A percentile compares a stretch with the other conserved stretches of the same genome.
Conservation (phyloP, 2,113 vertebrate species). For the Sigmodon hispidus region DNA sequence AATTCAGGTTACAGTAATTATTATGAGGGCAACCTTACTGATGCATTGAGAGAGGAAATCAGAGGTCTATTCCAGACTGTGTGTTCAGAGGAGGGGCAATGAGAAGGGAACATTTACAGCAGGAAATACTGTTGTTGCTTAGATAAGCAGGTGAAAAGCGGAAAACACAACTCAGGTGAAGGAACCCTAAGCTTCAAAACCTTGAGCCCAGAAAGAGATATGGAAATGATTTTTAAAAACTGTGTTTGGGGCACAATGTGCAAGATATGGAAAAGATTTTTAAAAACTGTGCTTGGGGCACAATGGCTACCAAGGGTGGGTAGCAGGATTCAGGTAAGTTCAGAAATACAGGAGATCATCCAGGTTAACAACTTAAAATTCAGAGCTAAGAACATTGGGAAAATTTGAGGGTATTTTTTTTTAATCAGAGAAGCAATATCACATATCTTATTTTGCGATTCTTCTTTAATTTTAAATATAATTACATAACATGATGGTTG, state of each 20-base stretch:
- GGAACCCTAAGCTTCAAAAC: not conserved
- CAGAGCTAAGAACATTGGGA: constrained; percentile 5
- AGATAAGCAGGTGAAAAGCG: not conserved
- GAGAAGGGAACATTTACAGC: not conserved
- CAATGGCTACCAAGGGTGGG: not conserved
- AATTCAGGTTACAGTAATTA: not conserved
- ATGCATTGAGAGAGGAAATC: not conserved
- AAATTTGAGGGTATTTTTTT: not conserved
- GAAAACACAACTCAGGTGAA: not conserved
- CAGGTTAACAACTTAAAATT: not conserved
- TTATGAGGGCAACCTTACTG: not conserved
- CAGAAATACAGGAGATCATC: not conserved
- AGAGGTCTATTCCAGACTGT: not conserved
- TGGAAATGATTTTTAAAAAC: not conserved
- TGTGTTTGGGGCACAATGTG: not conserved
- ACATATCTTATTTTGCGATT: not conserved
- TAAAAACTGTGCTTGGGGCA: not conserved
- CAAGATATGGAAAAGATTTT: not conserved
- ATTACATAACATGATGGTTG: not conserved
- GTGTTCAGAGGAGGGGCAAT: not conserved
- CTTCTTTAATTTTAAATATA: not conserved
- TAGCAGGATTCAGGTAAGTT: not conserved
- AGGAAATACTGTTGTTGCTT: not conserved
- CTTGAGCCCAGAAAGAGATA: not conserved
- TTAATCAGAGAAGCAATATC: not conserved